Conservation (phyloP, 92 coral and sea anemone species). For the Isaurus tuberculatus region DNA sequence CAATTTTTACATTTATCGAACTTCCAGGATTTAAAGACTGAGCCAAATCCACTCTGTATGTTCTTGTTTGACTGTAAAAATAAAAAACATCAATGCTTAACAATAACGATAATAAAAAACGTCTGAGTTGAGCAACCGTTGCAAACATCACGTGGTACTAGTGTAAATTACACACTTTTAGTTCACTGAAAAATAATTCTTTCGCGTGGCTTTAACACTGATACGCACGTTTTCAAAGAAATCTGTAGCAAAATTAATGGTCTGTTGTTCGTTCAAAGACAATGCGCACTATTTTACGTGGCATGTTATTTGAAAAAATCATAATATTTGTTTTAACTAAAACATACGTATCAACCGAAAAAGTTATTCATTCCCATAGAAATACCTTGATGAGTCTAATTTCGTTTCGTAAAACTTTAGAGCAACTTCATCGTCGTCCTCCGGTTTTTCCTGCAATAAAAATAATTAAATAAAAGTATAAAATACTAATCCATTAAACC, state of each 20-base stretch:
- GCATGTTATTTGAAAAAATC: not conserved
- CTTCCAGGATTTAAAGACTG: constrained; percentile 72
- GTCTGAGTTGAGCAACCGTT: no score
- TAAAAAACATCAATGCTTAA: no score
- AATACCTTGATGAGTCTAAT: constrained; percentile 26
- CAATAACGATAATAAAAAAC: no score
- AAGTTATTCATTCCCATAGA: not conserved
- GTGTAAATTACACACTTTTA: not conserved
- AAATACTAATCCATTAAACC: constrained; percentile 24
- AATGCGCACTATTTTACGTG: constrained; percentile 3
- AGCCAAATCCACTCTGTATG: constrained; percentile 70
- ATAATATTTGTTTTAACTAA: not conserved
- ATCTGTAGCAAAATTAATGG: not conserved
- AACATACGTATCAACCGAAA: not conserved
- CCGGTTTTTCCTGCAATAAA: constrained; percentile 69
- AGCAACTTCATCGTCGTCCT: constrained; percentile 74
- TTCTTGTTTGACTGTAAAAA: constrained; percentile 69
- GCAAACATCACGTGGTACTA: no score
- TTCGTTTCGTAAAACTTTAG: constrained; percentile 14
- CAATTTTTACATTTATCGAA: constrained; percentile 69
- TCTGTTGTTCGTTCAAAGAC: not conserved
- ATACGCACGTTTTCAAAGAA: not conserved
- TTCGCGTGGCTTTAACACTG: not conserved
- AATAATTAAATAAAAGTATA: not conserved
- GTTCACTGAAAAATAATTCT: not conserved